Conservation (phyloP, 1,140 invertebrate genomes). For the Drosophila yakuba region DNA sequence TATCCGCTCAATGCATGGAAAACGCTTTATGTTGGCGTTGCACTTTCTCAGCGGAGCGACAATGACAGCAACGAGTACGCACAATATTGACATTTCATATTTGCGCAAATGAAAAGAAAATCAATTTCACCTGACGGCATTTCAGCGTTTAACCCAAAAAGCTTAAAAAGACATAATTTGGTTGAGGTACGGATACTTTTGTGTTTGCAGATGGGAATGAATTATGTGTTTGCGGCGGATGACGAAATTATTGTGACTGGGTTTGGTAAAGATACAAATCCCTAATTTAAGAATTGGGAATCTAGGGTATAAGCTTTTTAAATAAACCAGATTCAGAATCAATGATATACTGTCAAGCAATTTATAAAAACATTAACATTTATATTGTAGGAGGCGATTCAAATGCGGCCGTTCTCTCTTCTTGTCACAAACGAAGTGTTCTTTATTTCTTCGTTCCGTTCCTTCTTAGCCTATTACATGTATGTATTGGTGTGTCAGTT, state of each 20-base stretch:
- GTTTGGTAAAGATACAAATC: not conserved
- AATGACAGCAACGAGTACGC: constrained; percentile 47
- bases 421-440: too few relatives aligned
- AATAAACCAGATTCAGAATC: too few relatives aligned
- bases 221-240: not conserved
- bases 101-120: constrained; percentile 84
- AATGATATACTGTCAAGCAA: too few relatives aligned
- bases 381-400: too few relatives aligned
- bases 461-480: too few relatives aligned
- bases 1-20: constrained; percentile 43
- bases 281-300: not conserved
- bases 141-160: constrained; percentile 80
- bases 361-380: too few relatives aligned
- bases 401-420: too few relatives aligned
- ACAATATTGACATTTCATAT: constrained; percentile 84
- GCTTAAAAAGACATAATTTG: constrained; percentile 39
- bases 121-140: constrained; percentile 84
- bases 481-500: too few relatives aligned
- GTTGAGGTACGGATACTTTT: constrained; percentile 26
- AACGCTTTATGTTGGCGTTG: constrained; percentile 42
- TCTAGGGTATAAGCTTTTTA: too few relatives aligned
- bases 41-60: constrained; percentile 72
- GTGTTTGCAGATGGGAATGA: not conserved
- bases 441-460: too few relatives aligned
- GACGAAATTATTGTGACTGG: not conserved